Conservation (phyloP, 2,888 invertebrate species). For the Limnephilus marmoratus region DNA sequence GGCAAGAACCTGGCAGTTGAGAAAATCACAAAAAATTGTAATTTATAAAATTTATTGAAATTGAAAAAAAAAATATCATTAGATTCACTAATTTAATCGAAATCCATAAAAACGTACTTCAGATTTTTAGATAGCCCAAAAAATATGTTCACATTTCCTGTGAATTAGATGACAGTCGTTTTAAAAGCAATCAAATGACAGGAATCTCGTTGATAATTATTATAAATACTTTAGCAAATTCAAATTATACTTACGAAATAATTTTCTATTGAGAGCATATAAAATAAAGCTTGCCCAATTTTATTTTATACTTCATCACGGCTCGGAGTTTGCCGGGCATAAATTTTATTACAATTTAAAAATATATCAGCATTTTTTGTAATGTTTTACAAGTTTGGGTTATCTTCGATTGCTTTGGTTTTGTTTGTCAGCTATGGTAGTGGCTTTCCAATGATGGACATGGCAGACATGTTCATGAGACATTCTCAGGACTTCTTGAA, state of each 20-base stretch:
- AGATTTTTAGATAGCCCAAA: neutral
- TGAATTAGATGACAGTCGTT: neutral
- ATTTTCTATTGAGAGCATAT: slow-evolving; percentile 16
- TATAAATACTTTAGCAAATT: neutral
- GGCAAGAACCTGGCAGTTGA: too few species aligned
- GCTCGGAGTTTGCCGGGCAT: neutral
- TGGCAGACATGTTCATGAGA: slow-evolving; percentile 49
- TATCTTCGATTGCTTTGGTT: neutral
- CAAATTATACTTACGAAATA: neutral
- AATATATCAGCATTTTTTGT: neutral
- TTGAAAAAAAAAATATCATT: too few species aligned
- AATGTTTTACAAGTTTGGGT: neutral
- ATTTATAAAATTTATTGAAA: too few species aligned
- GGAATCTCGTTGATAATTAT: neutral
- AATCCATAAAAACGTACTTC: too few species aligned
- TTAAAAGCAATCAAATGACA: neutral
- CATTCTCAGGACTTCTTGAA: slow-evolving; percentile 54
- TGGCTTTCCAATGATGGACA: slow-evolving; percentile 42
- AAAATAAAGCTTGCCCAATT: neutral
- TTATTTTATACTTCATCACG: neutral
- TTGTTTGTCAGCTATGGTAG: neutral
- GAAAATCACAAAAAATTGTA: too few species aligned
- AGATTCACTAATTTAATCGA: too few species aligned
- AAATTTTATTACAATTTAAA: neutral
- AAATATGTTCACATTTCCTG: neutral